These are phyloP conservation scores for Dusona sp. DNA, from an alignment of 2,888 invertebrate genomes.

Conservation along the genomic window DNA sequence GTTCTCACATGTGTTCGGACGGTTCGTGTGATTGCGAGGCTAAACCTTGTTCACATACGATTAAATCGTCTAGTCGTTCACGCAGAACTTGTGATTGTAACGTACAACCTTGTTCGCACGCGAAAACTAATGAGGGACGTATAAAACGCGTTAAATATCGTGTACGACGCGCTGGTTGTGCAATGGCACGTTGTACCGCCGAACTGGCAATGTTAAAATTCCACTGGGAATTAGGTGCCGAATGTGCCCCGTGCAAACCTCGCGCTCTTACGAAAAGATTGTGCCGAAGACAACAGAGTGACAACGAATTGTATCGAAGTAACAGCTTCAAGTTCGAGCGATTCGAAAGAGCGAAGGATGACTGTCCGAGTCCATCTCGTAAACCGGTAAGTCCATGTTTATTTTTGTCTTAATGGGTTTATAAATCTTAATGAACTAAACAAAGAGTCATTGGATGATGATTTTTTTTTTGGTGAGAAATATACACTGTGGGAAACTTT, in stretches of 20 bases:
- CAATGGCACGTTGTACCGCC: conserved; percentile 83
- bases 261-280: conserved; percentile 89
- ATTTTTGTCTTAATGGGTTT: conserved; percentile 10
- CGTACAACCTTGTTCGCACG: conserved; percentile 77
- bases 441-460: neutral
- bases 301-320: conserved; percentile 94
- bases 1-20: conserved; percentile 66
- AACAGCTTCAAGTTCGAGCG: conserved; percentile 95
- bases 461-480: too few species aligned
- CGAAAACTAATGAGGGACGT: conserved; percentile 80
- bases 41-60: conserved; percentile 79
- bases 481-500: too few species aligned
- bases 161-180: conserved; percentile 82
- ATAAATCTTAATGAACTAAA: neutral
- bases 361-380: conserved; percentile 86
- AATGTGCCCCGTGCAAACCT: conserved; percentile 86
- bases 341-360: conserved; percentile 90
- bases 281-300: conserved; percentile 90
- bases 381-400: conserved; percentile 88
- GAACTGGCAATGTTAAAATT: conserved; percentile 84
- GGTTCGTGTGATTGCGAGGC: conserved; percentile 76
- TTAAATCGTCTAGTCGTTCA: conserved; percentile 76
- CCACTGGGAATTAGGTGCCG: conserved; percentile 86
- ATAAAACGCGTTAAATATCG: conserved; percentile 83
- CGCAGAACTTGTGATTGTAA: conserved; percentile 78